phyloP scores from a whole-genome alignment of 2,113 vertebrate genomes.

The Sapajus apella region DNA sequence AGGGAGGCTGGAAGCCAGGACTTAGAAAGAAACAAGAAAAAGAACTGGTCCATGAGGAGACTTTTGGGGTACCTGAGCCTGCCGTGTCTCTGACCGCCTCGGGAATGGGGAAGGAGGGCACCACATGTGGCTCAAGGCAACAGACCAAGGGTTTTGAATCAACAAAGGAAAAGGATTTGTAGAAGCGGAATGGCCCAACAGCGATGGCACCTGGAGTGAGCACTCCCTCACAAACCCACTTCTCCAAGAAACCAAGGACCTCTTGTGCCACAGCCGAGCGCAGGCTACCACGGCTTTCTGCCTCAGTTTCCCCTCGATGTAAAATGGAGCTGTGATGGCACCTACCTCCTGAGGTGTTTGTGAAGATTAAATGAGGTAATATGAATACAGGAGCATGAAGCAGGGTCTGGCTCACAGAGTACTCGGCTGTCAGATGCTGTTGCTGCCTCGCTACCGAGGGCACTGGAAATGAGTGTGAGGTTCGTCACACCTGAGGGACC shows the following conservation, averaged over 20 bases:
- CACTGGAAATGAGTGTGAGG: accelerated
- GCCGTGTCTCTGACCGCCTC: accelerated
- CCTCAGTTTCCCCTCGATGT: not conserved
- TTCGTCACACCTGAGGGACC: not conserved
- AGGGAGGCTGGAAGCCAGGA: not conserved
- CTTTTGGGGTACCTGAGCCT: accelerated
- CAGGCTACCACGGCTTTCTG: not conserved
- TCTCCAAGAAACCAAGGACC: not conserved
- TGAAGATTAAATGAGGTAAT: not conserved
- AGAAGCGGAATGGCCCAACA: accelerated
- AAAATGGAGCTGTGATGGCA: accelerated
- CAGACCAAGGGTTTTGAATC: accelerated
- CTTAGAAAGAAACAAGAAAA: not conserved
- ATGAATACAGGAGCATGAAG: accelerated
- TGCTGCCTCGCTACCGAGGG: not conserved
- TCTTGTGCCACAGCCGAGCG: too few species aligned
- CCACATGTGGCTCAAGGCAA: not conserved
- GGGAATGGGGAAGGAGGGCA: not conserved
- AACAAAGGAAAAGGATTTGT: not conserved
- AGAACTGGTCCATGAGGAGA: accelerated
- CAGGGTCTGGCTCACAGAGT: not conserved
- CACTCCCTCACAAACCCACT: not conserved
- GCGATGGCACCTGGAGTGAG: accelerated
- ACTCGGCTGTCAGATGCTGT: accelerated
- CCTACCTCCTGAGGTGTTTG: accelerated